Conservation (phyloP, 2,113 vertebrate genomes). For the Silurus meridionalis region DNA sequence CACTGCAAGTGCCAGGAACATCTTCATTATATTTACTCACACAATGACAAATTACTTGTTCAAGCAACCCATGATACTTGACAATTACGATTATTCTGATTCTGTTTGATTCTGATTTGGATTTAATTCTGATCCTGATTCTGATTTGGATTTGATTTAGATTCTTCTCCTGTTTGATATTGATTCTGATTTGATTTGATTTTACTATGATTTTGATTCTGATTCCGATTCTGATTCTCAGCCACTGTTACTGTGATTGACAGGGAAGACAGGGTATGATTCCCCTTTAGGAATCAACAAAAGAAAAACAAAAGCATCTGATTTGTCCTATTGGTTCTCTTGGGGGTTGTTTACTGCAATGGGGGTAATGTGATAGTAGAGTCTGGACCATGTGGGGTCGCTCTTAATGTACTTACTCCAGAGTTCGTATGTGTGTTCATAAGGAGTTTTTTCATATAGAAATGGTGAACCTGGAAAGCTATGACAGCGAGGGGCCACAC, state of each 20-base stretch:
- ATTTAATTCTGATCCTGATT: too few relatives aligned
- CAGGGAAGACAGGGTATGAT: not conserved
- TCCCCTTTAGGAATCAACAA: not conserved
- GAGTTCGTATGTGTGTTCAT: not conserved
- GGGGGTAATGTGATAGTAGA: not conserved
- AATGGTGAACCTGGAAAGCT: conserved; percentile 83
- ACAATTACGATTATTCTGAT: too few relatives aligned
- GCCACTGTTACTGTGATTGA: not conserved
- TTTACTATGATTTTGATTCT: too few relatives aligned
- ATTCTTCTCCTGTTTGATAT: too few relatives aligned
- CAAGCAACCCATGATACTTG: too few relatives aligned
- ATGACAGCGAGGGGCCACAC: conserved; percentile 84
- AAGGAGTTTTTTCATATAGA: conserved; percentile 67
- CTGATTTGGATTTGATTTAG: too few relatives aligned
- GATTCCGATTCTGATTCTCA: too few relatives aligned
- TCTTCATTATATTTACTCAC: too few relatives aligned
- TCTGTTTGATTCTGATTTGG: too few relatives aligned
- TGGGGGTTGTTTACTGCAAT: not conserved
- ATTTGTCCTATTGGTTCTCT: not conserved
- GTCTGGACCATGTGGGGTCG: not conserved
- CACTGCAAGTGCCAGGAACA: too few relatives aligned
- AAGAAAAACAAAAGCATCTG: not conserved
- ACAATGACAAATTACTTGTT: too few relatives aligned
- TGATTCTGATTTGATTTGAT: too few relatives aligned
- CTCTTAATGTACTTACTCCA: not conserved